Percentiles rank a stretch among this genome's conserved stretches.
Conservation (phyloP, 2,888 invertebrate genomes). For the Agriopis marginaria region DNA sequence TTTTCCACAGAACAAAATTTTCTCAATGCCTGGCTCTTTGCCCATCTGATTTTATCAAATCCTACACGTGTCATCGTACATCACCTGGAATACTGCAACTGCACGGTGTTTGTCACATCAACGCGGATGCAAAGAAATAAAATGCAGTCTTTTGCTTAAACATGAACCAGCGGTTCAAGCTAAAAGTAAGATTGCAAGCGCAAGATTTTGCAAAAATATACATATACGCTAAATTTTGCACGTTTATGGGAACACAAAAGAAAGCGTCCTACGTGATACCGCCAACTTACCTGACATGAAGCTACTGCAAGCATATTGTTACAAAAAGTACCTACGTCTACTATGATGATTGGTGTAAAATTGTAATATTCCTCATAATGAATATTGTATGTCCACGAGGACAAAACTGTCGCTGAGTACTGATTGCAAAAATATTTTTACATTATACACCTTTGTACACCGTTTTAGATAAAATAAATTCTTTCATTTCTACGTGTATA, state of each 20-base stretch:
- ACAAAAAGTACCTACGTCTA: background rate
- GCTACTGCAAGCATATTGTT: background rate
- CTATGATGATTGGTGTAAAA: too few species aligned
- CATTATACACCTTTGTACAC: too few species aligned
- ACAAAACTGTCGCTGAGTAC: too few species aligned
- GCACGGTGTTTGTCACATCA: slow-evolving; percentile 7
- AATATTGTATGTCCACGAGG: too few species aligned
- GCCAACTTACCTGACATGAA: background rate
- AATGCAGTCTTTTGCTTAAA: background rate
- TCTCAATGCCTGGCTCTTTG: background rate
- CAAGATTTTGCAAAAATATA: slow-evolving; percentile 10
- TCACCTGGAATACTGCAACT: slow-evolving; percentile 1
- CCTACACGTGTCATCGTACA: background rate
- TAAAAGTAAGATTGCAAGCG: slow-evolving; percentile 5
- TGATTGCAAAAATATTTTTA: too few species aligned
- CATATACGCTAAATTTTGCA: slow-evolving; percentile 21
- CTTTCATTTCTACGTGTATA: too few species aligned
- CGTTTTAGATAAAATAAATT: too few species aligned
- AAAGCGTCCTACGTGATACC: slow-evolving; percentile 35
- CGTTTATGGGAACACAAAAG: slow-evolving; percentile 42
- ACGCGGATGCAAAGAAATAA: slow-evolving; percentile 4
- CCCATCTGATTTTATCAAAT: slow-evolving; percentile 9
- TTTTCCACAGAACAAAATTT: background rate
- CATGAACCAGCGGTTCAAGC: background rate
- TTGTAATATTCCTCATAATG: too few species aligned